Base-by-base conservation (phyloP, 2,113 vertebrate genomes). In the Grammomys surdaster region DNA sequence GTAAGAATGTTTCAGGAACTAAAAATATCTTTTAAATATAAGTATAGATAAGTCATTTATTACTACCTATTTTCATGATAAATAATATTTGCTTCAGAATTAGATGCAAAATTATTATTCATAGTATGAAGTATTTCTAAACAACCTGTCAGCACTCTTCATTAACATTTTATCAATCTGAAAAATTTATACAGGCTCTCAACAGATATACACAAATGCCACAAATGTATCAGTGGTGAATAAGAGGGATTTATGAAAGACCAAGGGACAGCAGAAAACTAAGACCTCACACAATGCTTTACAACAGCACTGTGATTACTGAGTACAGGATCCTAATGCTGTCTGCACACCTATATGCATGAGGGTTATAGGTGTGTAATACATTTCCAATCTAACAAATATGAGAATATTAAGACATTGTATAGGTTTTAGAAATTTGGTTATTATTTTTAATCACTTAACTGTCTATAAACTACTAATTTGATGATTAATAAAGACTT, bases 401-500 rank as follows among this genome's bases (percentile, higher is more conserved):
- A 70, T 46, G 31, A 60, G 3, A 36, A 46, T 69, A 51, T 40
- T 69, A 63, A 46, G 88, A 0, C 54, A 86, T 78, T 95, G 72
- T 88, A n/a, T 43, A 36, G 54, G 11, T 94, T 93, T 91, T 87
- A 75, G 58, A 76, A 40, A 91, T 58, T 14, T 63, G 12, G 4
- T 28, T 20, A 48, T 46, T 87, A 14, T 89, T 95, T 88, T 77
- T 16, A 51, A 65, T 88, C 28, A 31, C 14, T 7, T 88, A 2
- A 80, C 2, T 2, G 1, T 73, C 16, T 94, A 11, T 92, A 96
- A 77, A 67, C 76, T 86, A 54, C 20, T 46, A 28, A 78, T 69
- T 90, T 76, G 24, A 86, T 86, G 31, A 89, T 70, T 20, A 51
- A 88, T 95, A 67, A 93, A 93, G 88, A 75, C 86, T 0, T 94